These are phyloP conservation scores for Caenorhabditis imperialis DNA, from an alignment of 2,888 invertebrate species.

Conservation along the genomic window DNA sequence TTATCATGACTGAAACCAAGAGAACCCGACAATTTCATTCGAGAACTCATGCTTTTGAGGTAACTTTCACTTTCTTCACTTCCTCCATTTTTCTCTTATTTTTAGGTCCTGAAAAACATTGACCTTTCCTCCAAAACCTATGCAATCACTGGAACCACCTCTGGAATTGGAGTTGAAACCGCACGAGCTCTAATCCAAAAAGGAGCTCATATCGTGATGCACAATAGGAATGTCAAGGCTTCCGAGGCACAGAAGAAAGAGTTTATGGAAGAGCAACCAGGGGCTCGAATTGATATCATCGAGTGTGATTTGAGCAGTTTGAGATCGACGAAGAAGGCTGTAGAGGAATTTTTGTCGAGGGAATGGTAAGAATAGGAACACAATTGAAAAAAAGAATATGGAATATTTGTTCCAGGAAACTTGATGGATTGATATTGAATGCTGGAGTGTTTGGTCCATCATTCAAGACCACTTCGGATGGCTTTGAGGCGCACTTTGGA, in stretches of 20 bases:
- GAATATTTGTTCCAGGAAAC: too few relatives aligned
- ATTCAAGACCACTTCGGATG: conserved; percentile 79
- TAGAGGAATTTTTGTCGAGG: too few relatives aligned
- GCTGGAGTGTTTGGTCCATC: conserved; percentile 80
- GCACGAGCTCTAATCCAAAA: conserved; percentile 66
- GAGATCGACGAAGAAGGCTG: conserved; percentile 79
- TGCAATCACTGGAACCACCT: conserved; percentile 70
- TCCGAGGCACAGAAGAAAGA: conserved; percentile 84
- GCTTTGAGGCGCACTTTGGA: conserved; percentile 81
- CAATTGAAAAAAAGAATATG: too few relatives aligned
- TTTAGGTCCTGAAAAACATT: too few relatives aligned
- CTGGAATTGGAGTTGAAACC: conserved; percentile 71
- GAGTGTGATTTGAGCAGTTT: conserved; percentile 79
- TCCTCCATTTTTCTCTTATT: too few relatives aligned
- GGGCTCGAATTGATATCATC: conserved; percentile 78
- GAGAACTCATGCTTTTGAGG: too few relatives aligned
- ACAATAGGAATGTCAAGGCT: conserved; percentile 84
- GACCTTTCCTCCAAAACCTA: too few relatives aligned
- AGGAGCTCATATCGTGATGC: conserved; percentile 87
- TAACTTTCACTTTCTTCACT: too few relatives aligned
- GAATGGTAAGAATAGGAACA: too few relatives aligned
- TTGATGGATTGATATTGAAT: conserved; percentile 81
- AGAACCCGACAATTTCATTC: too few relatives aligned
- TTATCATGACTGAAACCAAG: too few relatives aligned
- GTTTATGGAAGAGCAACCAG: conserved; percentile 80